phyloP scores from a whole-genome alignment of 2,888 invertebrate species.

The Caenorhabditis sp. region DNA sequence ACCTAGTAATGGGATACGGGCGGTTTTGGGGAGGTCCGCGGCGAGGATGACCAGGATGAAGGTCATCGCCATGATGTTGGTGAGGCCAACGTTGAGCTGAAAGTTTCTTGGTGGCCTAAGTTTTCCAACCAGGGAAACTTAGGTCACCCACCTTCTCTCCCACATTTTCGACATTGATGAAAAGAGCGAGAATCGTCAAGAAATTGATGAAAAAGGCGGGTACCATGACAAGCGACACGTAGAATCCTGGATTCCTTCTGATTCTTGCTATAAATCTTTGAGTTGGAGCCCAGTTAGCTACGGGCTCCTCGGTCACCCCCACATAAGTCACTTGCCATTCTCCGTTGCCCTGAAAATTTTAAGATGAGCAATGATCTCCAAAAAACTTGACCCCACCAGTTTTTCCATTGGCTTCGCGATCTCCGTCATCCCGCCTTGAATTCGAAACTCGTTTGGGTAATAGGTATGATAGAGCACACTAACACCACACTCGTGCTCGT shows the following conservation, averaged over 20 bases:
- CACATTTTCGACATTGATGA: constrained; percentile 41
- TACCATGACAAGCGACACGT: constrained; percentile 55
- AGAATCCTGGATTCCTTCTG: constrained; percentile 60
- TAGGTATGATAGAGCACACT: constrained; percentile 49
- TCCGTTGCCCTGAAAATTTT: constrained; percentile 44
- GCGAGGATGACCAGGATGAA: constrained; percentile 65
- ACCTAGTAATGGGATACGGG: constrained; percentile 16
- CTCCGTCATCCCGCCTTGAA: constrained; percentile 1
- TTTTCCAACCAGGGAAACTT: not conserved
- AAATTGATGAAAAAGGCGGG: constrained; percentile 61
- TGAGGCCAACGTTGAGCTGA: constrained; percentile 58
- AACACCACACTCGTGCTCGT: constrained; percentile 47
- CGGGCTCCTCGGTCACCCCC: constrained; percentile 15
- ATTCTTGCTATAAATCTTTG: constrained; percentile 41
- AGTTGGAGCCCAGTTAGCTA: not conserved
- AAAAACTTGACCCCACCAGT: constrained; percentile 31
- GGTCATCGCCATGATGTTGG: constrained; percentile 66
- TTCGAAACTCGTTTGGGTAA: constrained; percentile 41
- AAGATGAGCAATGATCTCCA: no score
- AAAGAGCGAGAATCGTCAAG: constrained; percentile 52
- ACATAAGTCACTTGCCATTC: constrained; percentile 60
- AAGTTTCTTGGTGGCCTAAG: not conserved
- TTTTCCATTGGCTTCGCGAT: constrained; percentile 12
- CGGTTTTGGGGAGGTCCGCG: constrained; percentile 63
- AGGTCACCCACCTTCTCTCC: constrained; percentile 2